A percentile compares a stretch with the other conserved stretches of the same genome.
phyloP scores from a whole-genome alignment of 2,113 vertebrate genomes.

The Peucedramus taeniatus region DNA sequence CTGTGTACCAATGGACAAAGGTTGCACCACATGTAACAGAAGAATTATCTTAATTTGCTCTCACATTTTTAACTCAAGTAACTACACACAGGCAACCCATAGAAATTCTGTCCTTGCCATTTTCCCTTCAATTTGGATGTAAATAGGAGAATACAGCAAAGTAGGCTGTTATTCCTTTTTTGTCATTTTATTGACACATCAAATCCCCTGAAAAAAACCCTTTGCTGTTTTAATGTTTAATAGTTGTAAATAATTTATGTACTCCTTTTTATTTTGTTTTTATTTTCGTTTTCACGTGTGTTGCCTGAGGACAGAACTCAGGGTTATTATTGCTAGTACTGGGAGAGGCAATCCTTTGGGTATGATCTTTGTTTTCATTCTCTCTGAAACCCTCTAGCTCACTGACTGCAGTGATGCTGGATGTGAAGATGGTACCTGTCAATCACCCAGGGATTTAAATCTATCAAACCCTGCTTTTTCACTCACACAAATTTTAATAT shows the following conservation, averaged over 20 bases:
- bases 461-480: not conserved
- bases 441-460: not conserved
- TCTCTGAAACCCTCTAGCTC: not conserved
- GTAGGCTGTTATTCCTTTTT: not conserved
- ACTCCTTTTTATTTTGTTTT: not conserved
- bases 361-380: slow-evolving; percentile 5
- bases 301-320: not conserved
- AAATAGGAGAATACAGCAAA: not conserved
- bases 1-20: not conserved
- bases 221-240: slow-evolving; percentile 12
- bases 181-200: not conserved
- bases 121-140: not conserved
- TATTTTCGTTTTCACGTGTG: not conserved
- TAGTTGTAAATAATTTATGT: slow-evolving; percentile 18
- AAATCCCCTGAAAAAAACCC: not conserved
- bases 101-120: not conserved
- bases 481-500: not conserved
- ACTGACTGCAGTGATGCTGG: not conserved
- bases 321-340: not conserved
- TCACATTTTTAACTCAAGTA: not conserved
- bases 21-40: not conserved
- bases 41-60: not conserved
- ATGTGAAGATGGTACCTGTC: not conserved
- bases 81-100: not conserved
- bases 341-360: not conserved